Conservation (phyloP, 2,888 invertebrate genomes). For the Drosophila parthenogenetica region DNA sequence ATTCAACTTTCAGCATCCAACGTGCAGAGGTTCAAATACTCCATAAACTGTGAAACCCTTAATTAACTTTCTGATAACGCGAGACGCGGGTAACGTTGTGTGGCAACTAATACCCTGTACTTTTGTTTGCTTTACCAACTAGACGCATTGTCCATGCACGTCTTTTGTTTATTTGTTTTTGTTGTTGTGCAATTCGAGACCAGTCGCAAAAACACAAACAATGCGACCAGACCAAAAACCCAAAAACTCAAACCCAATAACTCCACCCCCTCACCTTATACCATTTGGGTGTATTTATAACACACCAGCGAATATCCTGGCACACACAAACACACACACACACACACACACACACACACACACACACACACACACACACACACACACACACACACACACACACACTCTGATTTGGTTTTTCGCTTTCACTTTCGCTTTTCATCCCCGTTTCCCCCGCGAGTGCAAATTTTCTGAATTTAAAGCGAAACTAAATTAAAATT, state of each 20-base stretch:
- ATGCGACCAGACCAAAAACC: conserved; percentile 43
- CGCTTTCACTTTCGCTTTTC: conserved; percentile 2
- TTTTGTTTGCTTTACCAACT: conserved; percentile 21
- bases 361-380: conserved; percentile 4
- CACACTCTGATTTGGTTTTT: conserved; percentile 18
- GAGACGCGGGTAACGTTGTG: conserved; percentile 19
- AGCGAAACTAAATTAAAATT: conserved; percentile 9
- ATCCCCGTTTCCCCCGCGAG: background rate
- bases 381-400: background rate
- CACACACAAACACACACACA: background rate
- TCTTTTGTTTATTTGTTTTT: conserved; percentile 13
- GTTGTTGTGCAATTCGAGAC: conserved; percentile 53
- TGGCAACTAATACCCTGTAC: conserved; percentile 39
- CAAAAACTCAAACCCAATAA: conserved; percentile 21
- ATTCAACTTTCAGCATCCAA: conserved; percentile 25
- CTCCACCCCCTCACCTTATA: background rate
- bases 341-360: background rate
- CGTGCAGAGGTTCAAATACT: conserved; percentile 46
- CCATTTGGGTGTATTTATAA: conserved; percentile 44
- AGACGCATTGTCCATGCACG: conserved; percentile 36
- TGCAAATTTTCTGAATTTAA: conserved; percentile 5
- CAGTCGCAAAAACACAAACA: conserved; percentile 37
- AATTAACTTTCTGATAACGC: conserved; percentile 66
- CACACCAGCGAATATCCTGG: conserved; percentile 13
- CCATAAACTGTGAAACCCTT: conserved; percentile 77